A percentile compares a stretch with the other conserved stretches of the same genome.
Conservation (phyloP, 37 sponge, comb jelly and placozoan genomes). For the Halichondria panicea region DNA sequence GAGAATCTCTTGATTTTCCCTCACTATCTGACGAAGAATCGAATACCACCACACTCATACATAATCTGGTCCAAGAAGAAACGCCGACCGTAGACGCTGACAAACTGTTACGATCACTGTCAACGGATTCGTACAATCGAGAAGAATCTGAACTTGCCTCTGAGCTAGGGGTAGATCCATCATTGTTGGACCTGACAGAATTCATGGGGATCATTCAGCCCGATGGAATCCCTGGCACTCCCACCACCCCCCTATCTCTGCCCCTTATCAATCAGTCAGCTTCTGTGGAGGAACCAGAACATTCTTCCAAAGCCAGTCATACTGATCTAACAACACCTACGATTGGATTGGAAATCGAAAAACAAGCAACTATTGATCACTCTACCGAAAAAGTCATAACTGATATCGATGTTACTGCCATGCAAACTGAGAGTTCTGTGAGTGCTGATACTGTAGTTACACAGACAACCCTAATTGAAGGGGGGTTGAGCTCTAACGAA, state of each 20-base stretch:
- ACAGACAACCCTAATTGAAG: background rate
- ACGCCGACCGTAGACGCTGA: no score
- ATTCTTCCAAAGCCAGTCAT: no score
- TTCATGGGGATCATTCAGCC: conserved; percentile 33
- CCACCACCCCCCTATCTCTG: background rate
- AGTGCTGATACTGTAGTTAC: background rate
- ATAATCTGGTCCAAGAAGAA: conserved; percentile 10
- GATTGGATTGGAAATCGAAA: no score
- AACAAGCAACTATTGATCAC: no score
- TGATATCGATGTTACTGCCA: background rate
- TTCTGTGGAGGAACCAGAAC: background rate
- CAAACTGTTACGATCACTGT: no score
- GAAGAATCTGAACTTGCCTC: conserved; percentile 24
- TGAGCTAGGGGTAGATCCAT: conserved; percentile 28
- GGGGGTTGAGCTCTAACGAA: background rate
- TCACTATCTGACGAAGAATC: background rate
- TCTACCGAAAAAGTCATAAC: no score
- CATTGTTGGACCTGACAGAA: conserved; percentile 16
- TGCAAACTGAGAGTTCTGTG: background rate
- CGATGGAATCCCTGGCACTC: background rate
- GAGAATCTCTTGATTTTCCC: background rate
- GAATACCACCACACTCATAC: conserved; percentile 12
- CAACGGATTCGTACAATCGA: background rate
- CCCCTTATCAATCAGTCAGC: background rate
- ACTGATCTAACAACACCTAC: no score